These are phyloP conservation scores for Myiozetetes cayanensis DNA, from an alignment of 2,113 vertebrate genomes.

Conservation along the genomic window DNA sequence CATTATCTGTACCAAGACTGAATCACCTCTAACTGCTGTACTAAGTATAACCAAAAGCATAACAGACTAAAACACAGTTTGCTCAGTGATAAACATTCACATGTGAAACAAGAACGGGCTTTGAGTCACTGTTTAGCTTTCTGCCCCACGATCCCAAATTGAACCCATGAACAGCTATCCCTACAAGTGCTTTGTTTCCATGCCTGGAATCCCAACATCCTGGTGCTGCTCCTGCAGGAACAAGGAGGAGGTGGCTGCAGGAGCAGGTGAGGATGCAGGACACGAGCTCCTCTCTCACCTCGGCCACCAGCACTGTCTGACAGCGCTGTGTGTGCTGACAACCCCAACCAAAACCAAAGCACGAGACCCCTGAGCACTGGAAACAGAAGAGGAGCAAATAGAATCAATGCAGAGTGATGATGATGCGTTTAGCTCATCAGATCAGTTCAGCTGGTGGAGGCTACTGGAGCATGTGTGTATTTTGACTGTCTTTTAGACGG, in stretches of 20 bases:
- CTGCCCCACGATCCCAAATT: background rate
- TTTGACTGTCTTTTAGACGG: background rate
- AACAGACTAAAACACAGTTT: background rate
- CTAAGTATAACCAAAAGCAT: conserved; percentile 27
- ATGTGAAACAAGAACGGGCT: background rate
- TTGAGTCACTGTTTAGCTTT: conserved; percentile 17
- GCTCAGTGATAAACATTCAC: background rate
- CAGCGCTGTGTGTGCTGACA: background rate
- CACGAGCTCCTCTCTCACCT: background rate
- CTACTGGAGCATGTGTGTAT: rapidly evolving
- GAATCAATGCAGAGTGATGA: background rate
- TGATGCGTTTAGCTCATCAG: background rate
- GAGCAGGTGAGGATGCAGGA: background rate
- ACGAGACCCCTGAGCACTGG: background rate
- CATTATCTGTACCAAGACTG: conserved; percentile 37
- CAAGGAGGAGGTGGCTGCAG: background rate
- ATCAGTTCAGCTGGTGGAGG: background rate
- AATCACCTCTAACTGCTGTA: conserved; percentile 67
- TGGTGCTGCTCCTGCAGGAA: background rate
- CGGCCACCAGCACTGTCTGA: background rate
- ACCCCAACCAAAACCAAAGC: background rate
- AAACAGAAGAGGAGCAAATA: background rate
- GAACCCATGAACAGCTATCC: background rate
- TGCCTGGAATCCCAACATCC: background rate
- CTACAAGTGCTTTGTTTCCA: background rate